Evolutionary conservation across 1,140 invertebrate species (phyloP).

Genomic region (Rhyacophila brunnea): DNA sequence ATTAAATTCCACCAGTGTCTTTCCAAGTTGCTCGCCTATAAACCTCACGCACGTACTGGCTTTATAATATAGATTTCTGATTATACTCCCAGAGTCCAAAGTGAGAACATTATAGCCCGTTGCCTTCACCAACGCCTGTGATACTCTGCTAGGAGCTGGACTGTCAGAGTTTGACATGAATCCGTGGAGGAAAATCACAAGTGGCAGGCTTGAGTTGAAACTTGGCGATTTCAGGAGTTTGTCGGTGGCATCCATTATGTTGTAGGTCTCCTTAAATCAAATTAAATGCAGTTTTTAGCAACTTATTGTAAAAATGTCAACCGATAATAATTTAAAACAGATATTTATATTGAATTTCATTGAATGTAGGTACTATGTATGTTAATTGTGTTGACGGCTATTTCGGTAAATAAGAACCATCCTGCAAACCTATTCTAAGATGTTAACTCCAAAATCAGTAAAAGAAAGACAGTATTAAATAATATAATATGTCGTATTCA

Average conservation of each 20-base stretch:
- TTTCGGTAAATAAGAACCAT: too few species aligned
- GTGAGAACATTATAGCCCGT: conserved; percentile 47
- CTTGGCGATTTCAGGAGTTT: conserved; percentile 30
- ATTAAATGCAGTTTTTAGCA: too few species aligned
- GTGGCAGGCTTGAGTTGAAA: conserved; percentile 33
- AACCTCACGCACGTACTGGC: conserved; percentile 46
- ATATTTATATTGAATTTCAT: too few species aligned
- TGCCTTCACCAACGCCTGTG: conserved; percentile 42
- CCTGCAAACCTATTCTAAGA: too few species aligned
- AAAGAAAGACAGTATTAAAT: too few species aligned
- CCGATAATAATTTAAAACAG: too few species aligned
- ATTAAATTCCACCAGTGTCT: conserved; percentile 41
- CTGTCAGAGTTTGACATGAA: conserved; percentile 44
- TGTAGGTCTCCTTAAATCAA: conserved; percentile 35
- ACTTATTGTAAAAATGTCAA: too few species aligned
- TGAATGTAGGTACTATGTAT: too few species aligned
- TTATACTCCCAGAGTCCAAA: conserved; percentile 42
- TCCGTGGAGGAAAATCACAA: conserved; percentile 45
- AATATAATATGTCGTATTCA: too few species aligned
- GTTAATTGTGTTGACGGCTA: too few species aligned
- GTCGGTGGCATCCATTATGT: conserved; percentile 36
- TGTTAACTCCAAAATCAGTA: too few species aligned
- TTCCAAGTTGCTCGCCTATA: conserved; percentile 39
- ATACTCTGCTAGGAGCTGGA: conserved; percentile 37
- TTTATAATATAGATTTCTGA: conserved; percentile 44